Percentiles rank a stretch among this genome's conserved stretches.
Conservation (phyloP, 2,113 vertebrate genomes). For the Neoarius graeffei region DNA sequence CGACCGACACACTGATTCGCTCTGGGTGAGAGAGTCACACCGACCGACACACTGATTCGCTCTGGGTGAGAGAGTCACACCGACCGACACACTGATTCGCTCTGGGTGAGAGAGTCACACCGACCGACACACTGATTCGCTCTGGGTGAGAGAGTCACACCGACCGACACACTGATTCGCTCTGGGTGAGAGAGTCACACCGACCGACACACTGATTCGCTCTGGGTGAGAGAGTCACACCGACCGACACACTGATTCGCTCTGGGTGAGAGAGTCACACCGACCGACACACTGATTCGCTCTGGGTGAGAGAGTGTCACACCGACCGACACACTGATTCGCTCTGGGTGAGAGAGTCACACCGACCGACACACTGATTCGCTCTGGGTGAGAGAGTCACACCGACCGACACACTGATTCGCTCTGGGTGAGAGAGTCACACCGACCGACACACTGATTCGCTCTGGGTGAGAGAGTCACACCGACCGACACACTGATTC, state of each 20-base stretch:
- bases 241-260: too few relatives aligned
- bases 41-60: not conserved
- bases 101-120: not conserved
- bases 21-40: not conserved
- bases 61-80: not conserved
- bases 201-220: not conserved
- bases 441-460: not conserved
- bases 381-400: not conserved
- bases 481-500: not conserved
- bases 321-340: not conserved
- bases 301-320: too few relatives aligned
- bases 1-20: not conserved
- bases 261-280: not conserved
- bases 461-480: not conserved
- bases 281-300: not conserved
- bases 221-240: not conserved
- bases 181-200: not conserved
- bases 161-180: not conserved
- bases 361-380: not conserved
- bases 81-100: not conserved
- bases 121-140: not conserved
- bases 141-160: not conserved
- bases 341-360: not conserved
- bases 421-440: not conserved
- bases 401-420: not conserved